Base-by-base conservation (phyloP, 2,113 vertebrate species). In the Brachirus orientalis region DNA sequence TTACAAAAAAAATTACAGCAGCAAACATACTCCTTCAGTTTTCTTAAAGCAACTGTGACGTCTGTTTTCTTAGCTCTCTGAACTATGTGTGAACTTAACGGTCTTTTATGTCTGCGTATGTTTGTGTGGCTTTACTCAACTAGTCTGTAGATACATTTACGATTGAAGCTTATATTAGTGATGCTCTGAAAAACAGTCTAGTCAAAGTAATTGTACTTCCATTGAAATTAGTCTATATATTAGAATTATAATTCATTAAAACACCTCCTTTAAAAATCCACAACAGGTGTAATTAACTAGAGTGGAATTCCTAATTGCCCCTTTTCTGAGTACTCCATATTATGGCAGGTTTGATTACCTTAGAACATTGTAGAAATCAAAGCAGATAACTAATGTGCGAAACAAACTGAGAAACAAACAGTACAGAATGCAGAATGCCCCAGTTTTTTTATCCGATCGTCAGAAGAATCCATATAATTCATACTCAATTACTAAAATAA, bases 1-100 rank as follows among this genome's bases (percentile, higher is more conserved):
- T 69, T 46, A 63, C 40, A 79, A 58, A 72, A 56, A 52, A 50
- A 63, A 77, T 72, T 75, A 59, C 51, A 63, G 63, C 48, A 57
- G 72, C 51, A 60, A 48, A 79, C 35, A 63, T 48, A 63, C 47
- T 62, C 16, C 47, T 51, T 50, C 60, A 61, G 64, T 53, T 76
- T 79, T 69, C n/a, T 19, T 36, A 1, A 63, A 62, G 48, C 36
- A 10, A 22, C 55, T 38, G 43, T 37, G 46, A 41, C 56, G 52
- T 53, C 57, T 40, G 33, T 46, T 55, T 50, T 48, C 14, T 19
- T 46, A 53, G 33, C 33, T 5, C 5, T 46, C 36, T 41, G 7
- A 53, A 40, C 52, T 41, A 19, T 53, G 33, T 63, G 40, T 35
- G 12, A 50, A 28, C 35, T 18, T 62, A 33, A 58, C 28, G 35